Conservation (phyloP, 2,888 invertebrate species). For the Suillia variegata region DNA sequence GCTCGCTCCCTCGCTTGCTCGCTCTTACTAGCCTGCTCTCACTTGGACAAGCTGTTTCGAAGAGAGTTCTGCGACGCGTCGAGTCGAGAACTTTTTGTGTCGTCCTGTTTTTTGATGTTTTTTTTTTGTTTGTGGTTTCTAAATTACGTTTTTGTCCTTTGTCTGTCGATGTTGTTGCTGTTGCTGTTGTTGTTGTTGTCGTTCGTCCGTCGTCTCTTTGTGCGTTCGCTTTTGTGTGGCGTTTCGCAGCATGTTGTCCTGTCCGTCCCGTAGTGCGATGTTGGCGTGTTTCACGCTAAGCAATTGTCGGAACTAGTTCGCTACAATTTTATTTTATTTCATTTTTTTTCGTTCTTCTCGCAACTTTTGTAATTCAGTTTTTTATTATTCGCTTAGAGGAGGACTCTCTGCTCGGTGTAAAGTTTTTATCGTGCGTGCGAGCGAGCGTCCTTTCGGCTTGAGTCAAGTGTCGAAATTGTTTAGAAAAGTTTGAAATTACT, state of each 20-base stretch:
- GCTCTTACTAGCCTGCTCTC: no score
- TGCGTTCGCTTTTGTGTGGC: neutral
- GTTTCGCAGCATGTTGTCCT: neutral
- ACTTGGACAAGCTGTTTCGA: no score
- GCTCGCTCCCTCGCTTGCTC: neutral
- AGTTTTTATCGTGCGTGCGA: neutral
- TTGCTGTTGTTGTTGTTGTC: no score
- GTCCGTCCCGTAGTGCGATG: neutral
- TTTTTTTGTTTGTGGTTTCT: no score
- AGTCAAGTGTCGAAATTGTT: neutral
- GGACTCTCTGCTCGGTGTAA: neutral
- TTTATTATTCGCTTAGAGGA: neutral
- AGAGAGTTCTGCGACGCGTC: no score
- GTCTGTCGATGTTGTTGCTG: neutral
- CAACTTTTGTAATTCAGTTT: neutral
- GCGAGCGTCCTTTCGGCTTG: neutral
- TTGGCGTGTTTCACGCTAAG: neutral
- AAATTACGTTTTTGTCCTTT: no score
- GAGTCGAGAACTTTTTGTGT: no score
- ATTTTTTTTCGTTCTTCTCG: neutral
- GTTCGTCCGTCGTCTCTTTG: no score
- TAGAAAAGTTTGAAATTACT: neutral
- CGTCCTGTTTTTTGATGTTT: neutral
- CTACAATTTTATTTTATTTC: neutral
- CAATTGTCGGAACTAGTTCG: neutral